Evolutionary conservation across 2,888 invertebrate species (phyloP), one percentile per base, ranked within the genome.

Genomic region (Sarcophaga carnaria): DNA sequence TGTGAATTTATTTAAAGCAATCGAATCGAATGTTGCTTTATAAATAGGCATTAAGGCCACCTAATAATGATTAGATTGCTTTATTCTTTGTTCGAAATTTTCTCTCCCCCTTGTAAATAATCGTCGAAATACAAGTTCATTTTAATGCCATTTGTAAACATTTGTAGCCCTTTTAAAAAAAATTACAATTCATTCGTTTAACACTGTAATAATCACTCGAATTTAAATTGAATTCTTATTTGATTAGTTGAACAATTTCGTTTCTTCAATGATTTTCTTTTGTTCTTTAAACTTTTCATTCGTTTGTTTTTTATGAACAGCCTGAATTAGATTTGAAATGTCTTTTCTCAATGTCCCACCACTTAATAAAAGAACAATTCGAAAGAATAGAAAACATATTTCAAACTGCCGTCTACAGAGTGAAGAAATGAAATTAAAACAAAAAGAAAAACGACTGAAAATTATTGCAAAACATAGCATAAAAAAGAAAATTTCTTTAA

Each of bases 81-180:
- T 37, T 10, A 8, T 37, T 10, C 37, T 37, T 37, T 37, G 37
- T 37, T 37, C 2, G 10, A 37, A 37, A 37, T 37, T 37, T 37
- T 37, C 37, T 10, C 2, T 37, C 8, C 37, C 8, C 10, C 37
- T 2, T 37, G 2, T 37, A 37, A 2, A 37, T 1, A 37, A 8
- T 10, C 8, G 37, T 37, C 37, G 2, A 37, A 37, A 37, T 63
- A 54, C n/a, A 47, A 63, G 25, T 45, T 54, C 27, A 63, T 79
- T 71, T 37, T 4, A 70, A 60, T 54, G 47, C 20, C 63, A 63
- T 63, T 79, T 37, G 10, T 45, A 37, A 49, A 17, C 71, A 79
- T 64, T 71, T 79, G 64, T 71, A 54, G 54, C 8, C 25, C 59
- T 45, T 72, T 37, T 45, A 5, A 47, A 20, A 20, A 59, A 10